phyloP scores from a whole-genome alignment of 2,113 vertebrate genomes.

The Struthio camelus region DNA sequence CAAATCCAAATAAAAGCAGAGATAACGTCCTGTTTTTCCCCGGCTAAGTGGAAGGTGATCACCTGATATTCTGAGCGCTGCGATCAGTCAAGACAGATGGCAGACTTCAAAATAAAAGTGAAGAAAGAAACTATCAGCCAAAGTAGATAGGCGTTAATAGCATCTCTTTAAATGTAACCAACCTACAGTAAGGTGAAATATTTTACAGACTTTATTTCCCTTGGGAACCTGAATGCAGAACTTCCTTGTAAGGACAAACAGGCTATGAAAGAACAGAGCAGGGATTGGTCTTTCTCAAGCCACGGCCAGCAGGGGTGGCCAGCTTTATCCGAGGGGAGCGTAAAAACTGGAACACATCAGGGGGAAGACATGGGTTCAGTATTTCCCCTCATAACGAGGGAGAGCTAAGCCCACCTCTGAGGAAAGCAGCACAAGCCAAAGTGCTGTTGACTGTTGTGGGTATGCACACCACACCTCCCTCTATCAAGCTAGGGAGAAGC shows the following conservation, averaged over 20 bases:
- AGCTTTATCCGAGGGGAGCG: too few relatives aligned
- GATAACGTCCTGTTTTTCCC: neutral
- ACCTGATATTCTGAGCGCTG: neutral
- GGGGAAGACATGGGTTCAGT: too few relatives aligned
- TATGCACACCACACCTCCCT: too few relatives aligned
- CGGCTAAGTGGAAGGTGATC: slow-evolving; percentile 11
- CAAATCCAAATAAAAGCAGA: neutral
- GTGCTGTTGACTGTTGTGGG: neutral
- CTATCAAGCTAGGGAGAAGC: neutral
- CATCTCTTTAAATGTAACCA: slow-evolving; percentile 39
- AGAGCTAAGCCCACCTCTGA: neutral
- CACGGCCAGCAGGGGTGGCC: too few relatives aligned
- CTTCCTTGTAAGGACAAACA: too few relatives aligned
- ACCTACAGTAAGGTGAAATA: slow-evolving; percentile 45
- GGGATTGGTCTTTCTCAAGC: too few relatives aligned
- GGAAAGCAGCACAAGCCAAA: neutral
- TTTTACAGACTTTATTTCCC: neutral
- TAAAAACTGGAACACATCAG: too few relatives aligned
- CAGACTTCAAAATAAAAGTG: slow-evolving; percentile 54
- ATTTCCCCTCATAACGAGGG: too few relatives aligned
- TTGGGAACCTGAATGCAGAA: too few relatives aligned
- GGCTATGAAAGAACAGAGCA: too few relatives aligned
- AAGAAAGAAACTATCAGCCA: slow-evolving; percentile 28
- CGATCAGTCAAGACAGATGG: slow-evolving; percentile 54
- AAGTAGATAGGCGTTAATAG: slow-evolving; percentile 39